These are phyloP conservation scores for Pampus argenteus DNA, from an alignment of 2,797 vertebrate genomes.

Conservation along the genomic window DNA sequence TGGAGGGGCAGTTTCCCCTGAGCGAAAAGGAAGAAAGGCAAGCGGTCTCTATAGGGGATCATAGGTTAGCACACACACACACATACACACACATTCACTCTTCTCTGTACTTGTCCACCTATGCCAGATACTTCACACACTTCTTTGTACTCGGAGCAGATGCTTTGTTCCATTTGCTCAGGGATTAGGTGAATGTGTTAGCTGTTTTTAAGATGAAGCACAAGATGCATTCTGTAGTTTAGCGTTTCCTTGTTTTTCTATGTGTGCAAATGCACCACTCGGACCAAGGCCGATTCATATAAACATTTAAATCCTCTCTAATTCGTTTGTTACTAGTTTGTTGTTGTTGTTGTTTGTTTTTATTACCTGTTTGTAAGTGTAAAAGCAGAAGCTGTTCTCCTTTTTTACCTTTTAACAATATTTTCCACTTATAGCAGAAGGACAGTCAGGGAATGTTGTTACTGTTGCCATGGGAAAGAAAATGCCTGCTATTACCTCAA, in stretches of 20 bases:
- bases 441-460: slow-evolving; percentile 19
- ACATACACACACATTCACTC: background rate
- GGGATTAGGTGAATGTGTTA: slow-evolving; percentile 27
- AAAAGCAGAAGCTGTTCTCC: slow-evolving; percentile 28
- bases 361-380: slow-evolving; percentile 47
- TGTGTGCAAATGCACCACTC: slow-evolving; percentile 29
- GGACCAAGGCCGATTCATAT: slow-evolving; percentile 25
- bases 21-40: slow-evolving; percentile 50
- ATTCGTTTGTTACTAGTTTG: slow-evolving; percentile 28
- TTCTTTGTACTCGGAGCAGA: slow-evolving; percentile 30
- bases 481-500: slow-evolving; percentile 10
- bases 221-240: slow-evolving; percentile 28
- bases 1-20: slow-evolving; percentile 41
- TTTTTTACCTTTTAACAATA: slow-evolving; percentile 13
- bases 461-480: slow-evolving; percentile 44
- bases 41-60: slow-evolving; percentile 23
- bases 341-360: slow-evolving; percentile 24
- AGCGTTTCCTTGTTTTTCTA: slow-evolving; percentile 21
- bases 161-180: slow-evolving; percentile 46
- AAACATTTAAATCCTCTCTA: slow-evolving; percentile 41
- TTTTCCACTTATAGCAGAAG: slow-evolving; percentile 25
- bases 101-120: slow-evolving; percentile 16
- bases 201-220: slow-evolving; percentile 12
- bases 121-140: slow-evolving; percentile 39
- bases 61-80: slow-evolving; percentile 22